Conservation (phyloP, 1,140 invertebrate species). For the Gonatopus flavifemur region DNA sequence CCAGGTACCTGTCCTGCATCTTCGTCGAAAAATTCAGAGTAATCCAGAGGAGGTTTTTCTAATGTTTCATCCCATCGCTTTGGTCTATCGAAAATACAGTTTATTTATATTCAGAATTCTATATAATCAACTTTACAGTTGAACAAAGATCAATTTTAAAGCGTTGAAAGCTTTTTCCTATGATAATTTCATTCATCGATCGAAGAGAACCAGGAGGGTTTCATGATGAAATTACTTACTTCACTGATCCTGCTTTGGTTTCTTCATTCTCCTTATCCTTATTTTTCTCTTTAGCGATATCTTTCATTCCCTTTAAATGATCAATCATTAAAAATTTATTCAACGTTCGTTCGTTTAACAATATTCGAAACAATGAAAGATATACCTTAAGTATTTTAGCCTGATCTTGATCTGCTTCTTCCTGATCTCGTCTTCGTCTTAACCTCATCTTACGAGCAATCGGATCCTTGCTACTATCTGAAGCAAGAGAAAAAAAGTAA, state of each 20-base stretch:
- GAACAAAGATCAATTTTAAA: too few species aligned
- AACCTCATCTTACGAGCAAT: conserved; percentile 91
- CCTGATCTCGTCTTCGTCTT: conserved; percentile 71
- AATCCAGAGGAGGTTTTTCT: conserved; percentile 95
- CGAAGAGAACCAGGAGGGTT: too few species aligned
- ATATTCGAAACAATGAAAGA: conserved; percentile 27
- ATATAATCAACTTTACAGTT: conserved; percentile 1
- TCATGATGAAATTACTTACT: conserved; percentile 52
- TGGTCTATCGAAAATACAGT: conserved; percentile 63
- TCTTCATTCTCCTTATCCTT: conserved; percentile 65
- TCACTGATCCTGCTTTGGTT: conserved; percentile 69
- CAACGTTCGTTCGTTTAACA: not conserved
- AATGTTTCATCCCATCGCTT: conserved; percentile 92
- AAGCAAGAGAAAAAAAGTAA: conserved; percentile 18
- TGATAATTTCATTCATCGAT: not conserved
- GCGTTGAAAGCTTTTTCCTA: too few species aligned
- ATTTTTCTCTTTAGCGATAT: conserved; percentile 90
- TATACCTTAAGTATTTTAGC: conserved; percentile 88
- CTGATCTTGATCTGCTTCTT: conserved; percentile 87
- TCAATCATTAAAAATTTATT: conserved; percentile 10
- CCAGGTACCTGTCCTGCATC: conserved; percentile 91
- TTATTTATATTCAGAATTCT: conserved; percentile 15
- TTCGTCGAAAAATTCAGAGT: conserved; percentile 98
- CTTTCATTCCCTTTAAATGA: conserved; percentile 84
- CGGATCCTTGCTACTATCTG: conserved; percentile 76